Conservation (phyloP, 2,797 vertebrate species). For the Calcarius lapponicus region DNA sequence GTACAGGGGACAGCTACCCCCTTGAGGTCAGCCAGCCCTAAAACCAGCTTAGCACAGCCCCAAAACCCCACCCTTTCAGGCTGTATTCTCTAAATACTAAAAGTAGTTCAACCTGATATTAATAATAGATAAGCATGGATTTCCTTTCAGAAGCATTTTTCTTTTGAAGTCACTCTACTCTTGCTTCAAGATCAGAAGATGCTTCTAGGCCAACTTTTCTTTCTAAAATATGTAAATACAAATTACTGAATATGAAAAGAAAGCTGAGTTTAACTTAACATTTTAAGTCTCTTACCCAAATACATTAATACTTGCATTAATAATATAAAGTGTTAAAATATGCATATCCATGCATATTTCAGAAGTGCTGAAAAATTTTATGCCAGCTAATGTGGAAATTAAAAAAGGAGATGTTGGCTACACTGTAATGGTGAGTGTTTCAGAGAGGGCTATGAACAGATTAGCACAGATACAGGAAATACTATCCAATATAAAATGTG, state of each 20-base stretch:
- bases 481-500: not conserved
- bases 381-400: not conserved
- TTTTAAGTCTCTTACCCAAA: conserved; percentile 27
- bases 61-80: not conserved
- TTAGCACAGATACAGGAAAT: not conserved
- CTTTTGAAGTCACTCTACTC: conserved; percentile 43
- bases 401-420: not conserved
- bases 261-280: not conserved
- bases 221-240: conserved; percentile 55
- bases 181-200: conserved; percentile 44
- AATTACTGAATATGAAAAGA: conserved; percentile 49
- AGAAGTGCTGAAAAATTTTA: not conserved
- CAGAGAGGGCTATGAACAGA: not conserved
- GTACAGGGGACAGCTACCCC: not conserved
- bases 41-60: not conserved
- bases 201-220: conserved; percentile 46
- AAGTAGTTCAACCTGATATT: conserved; percentile 65
- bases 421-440: not conserved
- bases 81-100: not conserved
- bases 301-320: conserved; percentile 46
- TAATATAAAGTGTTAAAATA: conserved; percentile 51
- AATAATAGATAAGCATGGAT: conserved; percentile 48
- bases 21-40: not conserved
- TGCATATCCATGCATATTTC: conserved; percentile 5
- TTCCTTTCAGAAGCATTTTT: conserved; percentile 32